phyloP scores from a whole-genome alignment of 2,888 invertebrate species.

The Torymus aiolomorphi region DNA sequence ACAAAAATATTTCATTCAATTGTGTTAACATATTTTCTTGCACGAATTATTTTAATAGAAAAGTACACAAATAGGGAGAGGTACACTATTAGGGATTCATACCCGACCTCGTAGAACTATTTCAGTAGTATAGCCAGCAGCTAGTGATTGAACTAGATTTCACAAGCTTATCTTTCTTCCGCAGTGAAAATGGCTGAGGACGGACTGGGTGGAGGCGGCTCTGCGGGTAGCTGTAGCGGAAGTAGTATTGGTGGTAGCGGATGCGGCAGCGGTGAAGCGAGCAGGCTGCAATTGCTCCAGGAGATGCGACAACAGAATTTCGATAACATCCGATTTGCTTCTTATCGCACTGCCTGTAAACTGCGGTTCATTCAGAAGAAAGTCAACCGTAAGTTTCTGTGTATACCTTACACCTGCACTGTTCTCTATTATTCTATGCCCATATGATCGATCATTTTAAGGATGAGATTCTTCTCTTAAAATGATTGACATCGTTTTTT shows the following conservation, averaged over 20 bases:
- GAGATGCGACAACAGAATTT: conserved; percentile 94
- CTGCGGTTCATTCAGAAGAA: conserved; percentile 98
- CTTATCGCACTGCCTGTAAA: conserved; percentile 98
- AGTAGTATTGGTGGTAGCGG: conserved; percentile 63
- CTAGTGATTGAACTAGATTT: neutral
- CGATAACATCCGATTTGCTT: conserved; percentile 97
- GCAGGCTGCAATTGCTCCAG: conserved; percentile 85
- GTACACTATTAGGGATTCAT: too few relatives aligned
- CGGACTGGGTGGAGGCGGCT: conserved; percentile 40
- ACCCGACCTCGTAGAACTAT: too few relatives aligned
- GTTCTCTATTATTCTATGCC: too few relatives aligned
- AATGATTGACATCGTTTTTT: too few relatives aligned
- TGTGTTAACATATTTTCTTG: too few relatives aligned
- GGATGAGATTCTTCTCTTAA: too few relatives aligned
- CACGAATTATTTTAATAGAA: too few relatives aligned
- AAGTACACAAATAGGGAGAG: too few relatives aligned
- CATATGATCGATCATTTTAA: too few relatives aligned
- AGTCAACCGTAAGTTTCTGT: conserved; percentile 88
- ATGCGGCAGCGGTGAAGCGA: conserved; percentile 69
- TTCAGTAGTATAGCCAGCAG: too few relatives aligned
- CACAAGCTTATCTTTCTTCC: conserved; percentile 12
- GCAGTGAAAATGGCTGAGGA: conserved; percentile 60
- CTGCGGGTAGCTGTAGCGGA: conserved; percentile 26
- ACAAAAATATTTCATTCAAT: too few relatives aligned
- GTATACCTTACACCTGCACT: neutral